Evolutionary conservation across 1,140 invertebrate species (phyloP).

Genomic region (Bactericera cockerelli): DNA sequence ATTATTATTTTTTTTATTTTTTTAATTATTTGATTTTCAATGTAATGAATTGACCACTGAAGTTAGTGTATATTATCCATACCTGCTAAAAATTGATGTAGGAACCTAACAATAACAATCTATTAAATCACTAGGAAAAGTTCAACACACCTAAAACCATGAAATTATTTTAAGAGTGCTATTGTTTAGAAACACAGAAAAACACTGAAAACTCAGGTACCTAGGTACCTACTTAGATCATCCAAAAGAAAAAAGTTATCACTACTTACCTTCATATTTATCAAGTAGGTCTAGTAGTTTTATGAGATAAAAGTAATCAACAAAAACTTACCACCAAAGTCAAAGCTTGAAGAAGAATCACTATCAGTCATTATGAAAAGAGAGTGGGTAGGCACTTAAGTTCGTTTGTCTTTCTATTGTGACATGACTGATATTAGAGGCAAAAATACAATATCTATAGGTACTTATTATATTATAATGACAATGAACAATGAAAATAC

Average conservation of each 20-base stretch:
- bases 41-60: not conserved
- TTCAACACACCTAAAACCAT: not conserved
- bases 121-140: not conserved
- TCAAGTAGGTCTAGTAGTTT: not conserved
- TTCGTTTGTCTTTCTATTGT: not conserved
- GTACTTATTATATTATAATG: not conserved
- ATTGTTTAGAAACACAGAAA: not conserved
- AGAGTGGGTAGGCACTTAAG: not conserved
- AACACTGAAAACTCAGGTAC: not conserved
- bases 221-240: not conserved
- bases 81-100: not conserved
- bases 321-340: not conserved
- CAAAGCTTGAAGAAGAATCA: not conserved
- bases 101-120: not conserved
- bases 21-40: not conserved
- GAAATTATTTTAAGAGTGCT: not conserved
- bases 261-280: not conserved
- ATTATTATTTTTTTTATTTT: not conserved
- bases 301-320: not conserved
- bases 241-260: not conserved
- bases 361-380: not conserved
- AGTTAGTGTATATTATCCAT: not conserved
- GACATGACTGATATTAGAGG: not conserved
- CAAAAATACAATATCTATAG: not conserved
- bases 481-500: not conserved